These are phyloP conservation scores for Lasiommata megera DNA, from an alignment of 2,888 invertebrate genomes.

Conservation along the genomic window DNA sequence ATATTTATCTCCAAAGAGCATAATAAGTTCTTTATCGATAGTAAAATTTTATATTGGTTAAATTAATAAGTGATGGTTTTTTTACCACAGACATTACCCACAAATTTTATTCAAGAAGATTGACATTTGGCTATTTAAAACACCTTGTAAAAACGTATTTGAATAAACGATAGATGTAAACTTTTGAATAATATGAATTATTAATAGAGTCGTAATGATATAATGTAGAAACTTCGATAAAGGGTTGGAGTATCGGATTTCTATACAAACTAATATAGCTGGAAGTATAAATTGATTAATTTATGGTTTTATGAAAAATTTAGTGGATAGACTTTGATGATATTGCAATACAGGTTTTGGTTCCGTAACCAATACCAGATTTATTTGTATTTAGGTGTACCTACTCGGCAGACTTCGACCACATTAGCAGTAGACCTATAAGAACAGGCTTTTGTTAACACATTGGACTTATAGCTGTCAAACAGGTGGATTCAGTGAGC, in stretches of 20 bases:
- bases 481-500: no score
- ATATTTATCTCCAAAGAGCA: neutral
- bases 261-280: neutral
- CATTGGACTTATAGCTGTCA: no score
- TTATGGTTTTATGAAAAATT: no score
- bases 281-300: neutral
- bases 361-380: no score
- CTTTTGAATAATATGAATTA: neutral
- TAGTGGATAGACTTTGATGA: no score
- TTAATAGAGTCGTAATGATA: neutral
- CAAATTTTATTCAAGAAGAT: neutral
- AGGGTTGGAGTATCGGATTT: neutral
- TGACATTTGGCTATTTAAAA: neutral
- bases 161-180: neutral
- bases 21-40: neutral
- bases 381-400: no score
- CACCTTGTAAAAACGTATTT: neutral
- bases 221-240: neutral
- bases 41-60: neutral
- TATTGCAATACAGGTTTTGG: no score
- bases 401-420: no score
- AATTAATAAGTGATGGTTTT: neutral
- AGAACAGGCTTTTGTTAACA: no score
- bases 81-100: neutral
- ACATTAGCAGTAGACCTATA: no score